These are phyloP conservation scores for Agrypnus murinus DNA, from an alignment of 2,888 invertebrate genomes.

Conservation along the genomic window DNA sequence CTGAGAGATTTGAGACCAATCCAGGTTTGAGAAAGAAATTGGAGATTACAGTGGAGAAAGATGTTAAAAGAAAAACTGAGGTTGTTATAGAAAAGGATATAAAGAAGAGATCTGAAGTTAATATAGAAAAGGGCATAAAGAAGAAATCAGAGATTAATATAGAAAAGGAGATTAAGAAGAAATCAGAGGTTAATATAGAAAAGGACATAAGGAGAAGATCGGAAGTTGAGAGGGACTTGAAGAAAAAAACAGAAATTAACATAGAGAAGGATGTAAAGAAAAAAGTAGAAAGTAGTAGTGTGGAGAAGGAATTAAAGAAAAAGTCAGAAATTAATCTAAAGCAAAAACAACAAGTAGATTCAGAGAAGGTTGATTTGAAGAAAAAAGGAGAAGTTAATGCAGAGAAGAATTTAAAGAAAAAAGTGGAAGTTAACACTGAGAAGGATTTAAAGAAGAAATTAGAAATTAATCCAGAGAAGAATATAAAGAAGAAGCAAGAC, in stretches of 20 bases:
- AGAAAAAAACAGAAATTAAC: constrained; percentile 62
- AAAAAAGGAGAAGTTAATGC: constrained; percentile 36
- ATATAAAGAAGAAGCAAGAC: background rate
- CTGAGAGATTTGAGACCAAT: background rate
- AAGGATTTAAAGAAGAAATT: background rate
- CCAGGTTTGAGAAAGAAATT: constrained; percentile 55
- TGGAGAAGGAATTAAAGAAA: background rate
- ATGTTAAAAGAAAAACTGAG: constrained; percentile 50
- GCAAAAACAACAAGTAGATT: constrained; percentile 9
- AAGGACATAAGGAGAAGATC: constrained; percentile 39
- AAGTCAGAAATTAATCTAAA: background rate
- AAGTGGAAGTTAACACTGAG: background rate
- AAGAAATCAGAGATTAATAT: constrained; percentile 40
- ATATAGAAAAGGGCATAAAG: constrained; percentile 46
- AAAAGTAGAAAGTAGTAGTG: background rate
- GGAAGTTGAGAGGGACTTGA: constrained; percentile 55
- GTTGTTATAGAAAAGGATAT: constrained; percentile 52
- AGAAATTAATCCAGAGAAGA: background rate
- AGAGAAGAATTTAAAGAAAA: constrained; percentile 36
- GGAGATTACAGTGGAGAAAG: constrained; percentile 13
- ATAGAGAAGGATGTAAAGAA: background rate
- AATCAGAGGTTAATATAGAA: constrained; percentile 26
- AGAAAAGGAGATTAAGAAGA: constrained; percentile 52
- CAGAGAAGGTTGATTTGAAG: constrained; percentile 4
- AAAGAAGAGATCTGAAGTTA: constrained; percentile 52